phyloP scores from a whole-genome alignment of 2,797 vertebrate genomes.

The Acipenser oxyrinchus region DNA sequence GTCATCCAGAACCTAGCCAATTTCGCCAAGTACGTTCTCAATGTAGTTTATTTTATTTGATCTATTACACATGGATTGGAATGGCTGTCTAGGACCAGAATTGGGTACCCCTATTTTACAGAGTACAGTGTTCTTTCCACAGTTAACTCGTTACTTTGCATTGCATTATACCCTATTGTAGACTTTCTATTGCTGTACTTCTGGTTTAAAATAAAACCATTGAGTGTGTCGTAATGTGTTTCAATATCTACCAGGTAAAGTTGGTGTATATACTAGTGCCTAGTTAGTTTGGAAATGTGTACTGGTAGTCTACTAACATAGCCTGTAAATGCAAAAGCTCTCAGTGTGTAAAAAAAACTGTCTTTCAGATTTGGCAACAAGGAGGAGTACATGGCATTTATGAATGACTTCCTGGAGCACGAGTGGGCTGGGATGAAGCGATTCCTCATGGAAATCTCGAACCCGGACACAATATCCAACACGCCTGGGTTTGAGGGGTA shows the following conservation, averaged over 20 bases:
- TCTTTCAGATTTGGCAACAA: constrained; percentile 84
- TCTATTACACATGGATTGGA: no score
- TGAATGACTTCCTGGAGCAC: constrained; percentile 95
- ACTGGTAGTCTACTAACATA: not conserved
- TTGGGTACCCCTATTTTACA: no score
- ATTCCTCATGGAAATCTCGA: constrained; percentile 88
- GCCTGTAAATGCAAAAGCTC: not conserved
- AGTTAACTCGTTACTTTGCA: no score
- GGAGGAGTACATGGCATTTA: constrained; percentile 97
- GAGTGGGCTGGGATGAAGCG: constrained; percentile 95
- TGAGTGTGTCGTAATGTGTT: not conserved
- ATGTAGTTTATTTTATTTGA: no score
- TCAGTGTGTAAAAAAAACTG: not conserved
- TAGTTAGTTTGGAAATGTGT: constrained; percentile 7
- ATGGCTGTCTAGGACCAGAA: no score
- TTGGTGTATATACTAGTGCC: constrained; percentile 6
- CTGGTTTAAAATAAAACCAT: no score
- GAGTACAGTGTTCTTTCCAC: no score
- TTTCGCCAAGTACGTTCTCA: constrained; percentile 79
- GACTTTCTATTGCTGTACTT: no score
- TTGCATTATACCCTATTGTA: no score
- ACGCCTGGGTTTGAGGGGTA: constrained; percentile 88
- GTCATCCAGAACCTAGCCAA: constrained; percentile 98
- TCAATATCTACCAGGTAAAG: no score
- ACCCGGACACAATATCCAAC: constrained; percentile 81